Base-by-base conservation (phyloP, 1,140 invertebrate species). In the Daktulosphaira vitifoliae region DNA sequence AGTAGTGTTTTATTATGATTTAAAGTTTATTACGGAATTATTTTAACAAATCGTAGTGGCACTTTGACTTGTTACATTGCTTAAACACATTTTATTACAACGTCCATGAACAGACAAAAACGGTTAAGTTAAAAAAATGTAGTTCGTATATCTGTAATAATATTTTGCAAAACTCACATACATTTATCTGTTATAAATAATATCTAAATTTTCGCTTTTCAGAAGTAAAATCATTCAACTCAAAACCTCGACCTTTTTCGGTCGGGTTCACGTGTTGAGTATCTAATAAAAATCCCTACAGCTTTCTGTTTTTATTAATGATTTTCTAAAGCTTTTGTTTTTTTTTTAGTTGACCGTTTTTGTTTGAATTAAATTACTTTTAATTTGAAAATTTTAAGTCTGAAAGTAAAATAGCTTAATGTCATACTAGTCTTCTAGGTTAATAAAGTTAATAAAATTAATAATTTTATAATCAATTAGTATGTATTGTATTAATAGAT, bases 161-260 rank as follows among this genome's bases (percentile, higher is more conserved):
- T n/a, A n/a, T n/a, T n/a, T n/a, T n/a, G n/a, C n/a, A n/a, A n/a
- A n/a, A n/a, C n/a, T n/a, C n/a, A n/a, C n/a, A 33, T 33, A 33
- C 11, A 33, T 33, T 6, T 33, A 33, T 11, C 29, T 5, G 29
- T 33, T 6, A 33, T 5, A 33, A 6, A 6, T 33, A 33, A 6
- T 11, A 33, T 6, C 5, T 33, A 33, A 70, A 74, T 77, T 73
- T 74, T 77, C 76, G 77, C 74, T 75, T 78, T 82, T 78, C 81
- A 82, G 80, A 80, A 74, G 76, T 74, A 75, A 78, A 77, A 76
- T 78, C 80, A 73, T 82, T 81, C 77, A 82, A 82, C 77, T 74
- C 79, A 68, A 81, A 81, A 76, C 81, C 80, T 67, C 74, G 79
- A 76, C 81, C 81, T 54, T 82, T 83, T 73, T 81, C 80, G 76